Evolutionary conservation across 1,140 invertebrate genomes (phyloP).

Genomic region (Ectropis grisescens): DNA sequence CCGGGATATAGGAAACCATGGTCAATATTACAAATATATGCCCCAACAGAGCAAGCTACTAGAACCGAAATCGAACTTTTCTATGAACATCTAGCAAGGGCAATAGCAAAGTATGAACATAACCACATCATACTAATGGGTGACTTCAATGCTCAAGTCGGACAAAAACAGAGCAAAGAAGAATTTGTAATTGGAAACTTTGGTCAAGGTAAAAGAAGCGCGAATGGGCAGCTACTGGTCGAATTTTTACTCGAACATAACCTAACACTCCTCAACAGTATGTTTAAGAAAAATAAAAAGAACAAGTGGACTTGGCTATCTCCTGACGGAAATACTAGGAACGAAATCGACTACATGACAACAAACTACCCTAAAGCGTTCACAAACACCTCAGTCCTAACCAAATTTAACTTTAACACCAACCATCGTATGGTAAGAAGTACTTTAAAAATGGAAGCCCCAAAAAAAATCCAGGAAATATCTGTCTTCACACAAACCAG

Average conservation of each 20-base stretch:
- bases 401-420: neutral
- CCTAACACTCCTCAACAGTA: neutral
- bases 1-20: slow-evolving; percentile 1
- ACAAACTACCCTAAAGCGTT: neutral
- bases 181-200: neutral
- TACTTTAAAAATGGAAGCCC: neutral
- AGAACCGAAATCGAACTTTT: neutral
- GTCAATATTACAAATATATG: neutral
- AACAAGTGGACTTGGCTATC: neutral
- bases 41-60: slow-evolving; percentile 14
- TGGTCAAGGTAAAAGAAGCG: neutral
- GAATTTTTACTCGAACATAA: slow-evolving; percentile 1
- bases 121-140: slow-evolving; percentile 1
- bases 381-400: neutral
- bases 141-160: slow-evolving; percentile 1
- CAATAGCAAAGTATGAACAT: neutral
- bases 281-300: neutral
- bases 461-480: too few relatives aligned
- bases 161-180: neutral
- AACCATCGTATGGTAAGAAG: neutral
- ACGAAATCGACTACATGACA: neutral
- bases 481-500: too few relatives aligned
- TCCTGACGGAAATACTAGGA: neutral
- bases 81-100: neutral
- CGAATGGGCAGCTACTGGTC: neutral